These are phyloP conservation scores for Hydrophis major DNA, from an alignment of 2,797 vertebrate species.

Conservation along the genomic window DNA sequence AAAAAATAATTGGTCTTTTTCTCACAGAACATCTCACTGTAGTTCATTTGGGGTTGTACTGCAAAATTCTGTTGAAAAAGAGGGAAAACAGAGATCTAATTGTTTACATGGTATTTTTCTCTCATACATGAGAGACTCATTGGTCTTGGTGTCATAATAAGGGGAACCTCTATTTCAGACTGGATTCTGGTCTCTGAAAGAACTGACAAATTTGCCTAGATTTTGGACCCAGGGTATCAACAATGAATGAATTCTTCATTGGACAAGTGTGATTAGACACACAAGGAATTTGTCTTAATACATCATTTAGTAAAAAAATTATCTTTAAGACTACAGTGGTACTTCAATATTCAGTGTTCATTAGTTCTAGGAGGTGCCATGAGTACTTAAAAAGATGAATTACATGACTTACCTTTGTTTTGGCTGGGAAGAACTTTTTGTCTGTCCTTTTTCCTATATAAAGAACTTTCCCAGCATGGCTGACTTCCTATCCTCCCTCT, in stretches of 20 bases:
- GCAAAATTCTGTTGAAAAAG: neutral
- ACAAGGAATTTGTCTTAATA: neutral
- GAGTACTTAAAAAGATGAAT: neutral
- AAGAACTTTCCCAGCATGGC: neutral
- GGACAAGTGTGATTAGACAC: too few relatives aligned
- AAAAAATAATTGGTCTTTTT: neutral
- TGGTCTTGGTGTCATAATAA: neutral
- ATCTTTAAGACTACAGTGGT: neutral
- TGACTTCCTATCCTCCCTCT: neutral
- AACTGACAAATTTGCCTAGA: neutral
- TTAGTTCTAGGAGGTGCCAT: neutral
- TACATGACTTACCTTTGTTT: neutral
- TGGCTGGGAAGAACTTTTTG: neutral
- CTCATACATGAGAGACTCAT: neutral
- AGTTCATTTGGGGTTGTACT: neutral
- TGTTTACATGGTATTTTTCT: neutral
- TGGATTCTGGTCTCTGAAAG: neutral
- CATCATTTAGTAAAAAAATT: neutral
- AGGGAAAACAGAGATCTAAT: neutral
- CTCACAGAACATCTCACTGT: neutral
- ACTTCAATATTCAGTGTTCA: neutral
- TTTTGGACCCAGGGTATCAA: neutral
- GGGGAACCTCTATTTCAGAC: neutral
- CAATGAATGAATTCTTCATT: neutral
- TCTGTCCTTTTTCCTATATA: neutral